A percentile compares a stretch with the other conserved stretches of the same genome.
phyloP scores from a whole-genome alignment of 1,140 invertebrate species.

The Aphaenogaster ashmeadi region DNA sequence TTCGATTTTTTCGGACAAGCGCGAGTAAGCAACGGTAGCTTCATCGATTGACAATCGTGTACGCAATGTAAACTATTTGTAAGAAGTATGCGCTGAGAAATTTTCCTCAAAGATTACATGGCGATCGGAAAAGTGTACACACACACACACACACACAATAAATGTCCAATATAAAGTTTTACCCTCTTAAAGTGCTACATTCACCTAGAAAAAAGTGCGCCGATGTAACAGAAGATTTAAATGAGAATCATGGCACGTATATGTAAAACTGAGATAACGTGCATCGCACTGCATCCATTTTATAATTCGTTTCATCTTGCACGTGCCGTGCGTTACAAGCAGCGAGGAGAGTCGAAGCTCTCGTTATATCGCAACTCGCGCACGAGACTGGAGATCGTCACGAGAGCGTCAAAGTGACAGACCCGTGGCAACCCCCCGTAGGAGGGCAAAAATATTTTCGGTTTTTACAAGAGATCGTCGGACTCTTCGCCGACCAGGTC shows the following conservation, averaged over 20 bases:
- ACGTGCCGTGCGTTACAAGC: neutral
- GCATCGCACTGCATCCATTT: neutral
- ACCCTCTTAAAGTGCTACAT: neutral
- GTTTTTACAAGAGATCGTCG: conserved; percentile 81
- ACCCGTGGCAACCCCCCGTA: neutral
- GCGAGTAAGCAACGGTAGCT: neutral
- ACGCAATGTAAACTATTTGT: neutral
- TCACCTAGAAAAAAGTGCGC: neutral
- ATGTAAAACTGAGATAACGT: neutral
- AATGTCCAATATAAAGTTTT: neutral
- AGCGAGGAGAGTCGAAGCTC: neutral
- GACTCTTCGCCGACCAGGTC: neutral
- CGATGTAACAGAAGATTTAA: neutral
- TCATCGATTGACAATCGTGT: neutral
- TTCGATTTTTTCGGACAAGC: conserved; percentile 10
- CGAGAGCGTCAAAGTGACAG: conserved; percentile 7
- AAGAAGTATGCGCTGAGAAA: neutral
- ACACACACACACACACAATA: no score
- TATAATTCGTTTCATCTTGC: conserved; percentile 3
- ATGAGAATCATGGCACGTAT: neutral
- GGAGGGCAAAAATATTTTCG: conserved; percentile 81
- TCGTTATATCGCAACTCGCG: neutral
- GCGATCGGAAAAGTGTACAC: neutral
- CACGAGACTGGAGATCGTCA: neutral
- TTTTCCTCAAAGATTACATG: neutral